Evolutionary conservation across 2,797 vertebrate species (phyloP).

Genomic region (Melanogrammus aeglefinus): DNA sequence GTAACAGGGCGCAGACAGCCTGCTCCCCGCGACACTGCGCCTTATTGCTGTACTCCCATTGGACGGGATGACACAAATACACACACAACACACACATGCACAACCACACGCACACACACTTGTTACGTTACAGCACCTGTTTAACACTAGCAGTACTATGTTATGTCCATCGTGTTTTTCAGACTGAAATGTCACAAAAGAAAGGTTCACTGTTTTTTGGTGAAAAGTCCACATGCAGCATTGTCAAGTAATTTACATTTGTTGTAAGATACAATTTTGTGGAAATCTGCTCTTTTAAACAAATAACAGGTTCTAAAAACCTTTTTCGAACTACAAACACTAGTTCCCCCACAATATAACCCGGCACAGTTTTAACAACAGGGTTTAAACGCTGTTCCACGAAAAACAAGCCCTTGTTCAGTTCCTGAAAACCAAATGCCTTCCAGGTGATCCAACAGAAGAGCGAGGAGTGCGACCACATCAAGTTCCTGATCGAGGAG

Average conservation of each 20-base stretch:
- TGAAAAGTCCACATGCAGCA: too few relatives aligned
- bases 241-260: too few relatives aligned
- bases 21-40: constrained; percentile 64
- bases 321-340: too few relatives aligned
- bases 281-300: too few relatives aligned
- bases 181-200: too few relatives aligned
- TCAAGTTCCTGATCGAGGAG: constrained; percentile 98
- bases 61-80: background rate
- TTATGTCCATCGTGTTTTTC: background rate
- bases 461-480: constrained; percentile 96
- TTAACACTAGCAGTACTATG: background rate
- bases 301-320: too few relatives aligned
- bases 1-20: constrained; percentile 67
- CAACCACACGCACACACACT: background rate
- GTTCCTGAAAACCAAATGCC: background rate
- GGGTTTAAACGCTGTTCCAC: background rate
- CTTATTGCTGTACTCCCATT: constrained; percentile 66
- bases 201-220: too few relatives aligned
- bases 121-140: background rate
- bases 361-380: background rate
- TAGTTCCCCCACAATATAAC: too few relatives aligned
- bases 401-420: too few relatives aligned
- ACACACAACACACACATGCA: background rate
- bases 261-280: too few relatives aligned
- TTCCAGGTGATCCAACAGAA: constrained; percentile 93